These are phyloP conservation scores for Chloroceryle amazona DNA, from an alignment of 2,797 vertebrate genomes.

Conservation along the genomic window DNA sequence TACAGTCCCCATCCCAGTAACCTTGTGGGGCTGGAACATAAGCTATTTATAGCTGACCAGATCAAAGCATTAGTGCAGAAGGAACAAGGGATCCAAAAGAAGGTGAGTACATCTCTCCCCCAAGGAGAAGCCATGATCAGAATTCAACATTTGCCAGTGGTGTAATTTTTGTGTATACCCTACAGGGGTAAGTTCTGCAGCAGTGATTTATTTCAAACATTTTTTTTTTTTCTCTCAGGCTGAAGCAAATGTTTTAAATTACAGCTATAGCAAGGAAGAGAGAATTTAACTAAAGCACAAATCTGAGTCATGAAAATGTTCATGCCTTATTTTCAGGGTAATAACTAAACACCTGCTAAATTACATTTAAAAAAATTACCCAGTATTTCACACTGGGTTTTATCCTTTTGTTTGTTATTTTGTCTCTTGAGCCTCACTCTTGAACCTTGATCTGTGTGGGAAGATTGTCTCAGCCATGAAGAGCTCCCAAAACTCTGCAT, in stretches of 20 bases:
- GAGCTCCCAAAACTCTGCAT: neutral
- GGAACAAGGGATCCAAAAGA: neutral
- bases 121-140: neutral
- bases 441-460: neutral
- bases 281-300: conserved; percentile 38
- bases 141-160: neutral
- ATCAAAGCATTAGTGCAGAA: neutral
- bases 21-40: neutral
- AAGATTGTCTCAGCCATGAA: neutral
- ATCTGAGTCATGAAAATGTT: conserved; percentile 59
- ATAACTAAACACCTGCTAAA: conserved; percentile 65
- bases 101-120: neutral
- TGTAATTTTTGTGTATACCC: neutral
- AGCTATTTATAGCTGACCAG: neutral
- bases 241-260: conserved; percentile 56
- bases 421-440: neutral
- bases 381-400: conserved; percentile 12
- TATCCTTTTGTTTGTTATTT: conserved; percentile 34
- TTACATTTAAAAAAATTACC: conserved; percentile 29
- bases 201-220: conserved; percentile 3
- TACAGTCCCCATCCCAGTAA: neutral
- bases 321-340: conserved; percentile 47
- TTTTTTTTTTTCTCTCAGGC: neutral
- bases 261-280: conserved; percentile 1
- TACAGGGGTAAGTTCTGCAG: neutral